Conservation (phyloP, 2,797 vertebrate genomes). For the Pangasius macronema region DNA sequence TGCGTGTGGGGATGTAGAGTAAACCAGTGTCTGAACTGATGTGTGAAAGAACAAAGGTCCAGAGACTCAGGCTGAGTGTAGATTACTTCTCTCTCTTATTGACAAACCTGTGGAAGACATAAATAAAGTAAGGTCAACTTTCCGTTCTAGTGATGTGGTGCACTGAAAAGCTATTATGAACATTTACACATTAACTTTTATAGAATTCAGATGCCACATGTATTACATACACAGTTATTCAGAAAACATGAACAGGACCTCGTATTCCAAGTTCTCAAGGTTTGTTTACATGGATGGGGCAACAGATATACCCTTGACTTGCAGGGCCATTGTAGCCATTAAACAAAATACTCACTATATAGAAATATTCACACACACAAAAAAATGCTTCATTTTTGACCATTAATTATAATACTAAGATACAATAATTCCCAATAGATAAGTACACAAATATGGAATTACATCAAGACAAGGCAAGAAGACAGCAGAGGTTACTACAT, state of each 20-base stretch:
- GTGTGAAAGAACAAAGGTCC: conserved; percentile 5
- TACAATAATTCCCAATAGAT: neutral
- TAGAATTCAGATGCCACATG: neutral
- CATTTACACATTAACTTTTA: neutral
- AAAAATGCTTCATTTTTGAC: neutral
- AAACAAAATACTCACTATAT: neutral
- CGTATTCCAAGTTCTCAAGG: neutral
- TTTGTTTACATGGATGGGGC: neutral
- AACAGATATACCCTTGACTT: neutral
- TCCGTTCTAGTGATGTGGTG: neutral
- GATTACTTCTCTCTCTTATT: conserved; percentile 34
- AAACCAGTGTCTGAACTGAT: conserved; percentile 28
- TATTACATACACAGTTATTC: neutral
- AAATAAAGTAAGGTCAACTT: conserved; percentile 32
- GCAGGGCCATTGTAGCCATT: neutral
- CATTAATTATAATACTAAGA: neutral
- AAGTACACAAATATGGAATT: neutral
- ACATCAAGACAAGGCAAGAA: neutral
- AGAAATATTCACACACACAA: neutral
- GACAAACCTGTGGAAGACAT: conserved; percentile 53
- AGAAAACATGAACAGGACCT: neutral
- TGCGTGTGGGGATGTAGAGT: conserved; percentile 19
- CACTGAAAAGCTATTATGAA: neutral
- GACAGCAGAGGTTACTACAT: neutral
- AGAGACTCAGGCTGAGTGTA: neutral